Percentiles rank a stretch among this genome's conserved stretches.
These are phyloP conservation scores for Lepilemur septentrionalis DNA, from an alignment of 2,797 vertebrate genomes.

Conservation along the genomic window DNA sequence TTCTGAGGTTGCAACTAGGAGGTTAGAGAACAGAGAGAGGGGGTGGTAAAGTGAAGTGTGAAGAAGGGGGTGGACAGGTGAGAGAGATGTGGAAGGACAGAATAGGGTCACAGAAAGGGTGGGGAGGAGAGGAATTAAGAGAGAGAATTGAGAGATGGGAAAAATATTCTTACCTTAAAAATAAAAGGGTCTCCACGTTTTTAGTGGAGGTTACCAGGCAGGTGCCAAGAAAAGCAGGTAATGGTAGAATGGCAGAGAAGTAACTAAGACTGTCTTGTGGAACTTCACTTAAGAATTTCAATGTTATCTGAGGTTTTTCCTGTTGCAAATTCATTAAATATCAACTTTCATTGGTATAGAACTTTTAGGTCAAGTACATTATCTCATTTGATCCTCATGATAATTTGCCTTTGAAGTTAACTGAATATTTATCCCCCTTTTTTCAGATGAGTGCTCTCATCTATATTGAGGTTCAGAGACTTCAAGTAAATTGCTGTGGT, in stretches of 20 bases:
- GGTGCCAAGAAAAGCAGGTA: neutral
- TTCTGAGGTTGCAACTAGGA: constrained; percentile 72
- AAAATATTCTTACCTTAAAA: constrained; percentile 44
- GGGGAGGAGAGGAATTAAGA: constrained; percentile 49
- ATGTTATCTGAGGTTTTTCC: neutral
- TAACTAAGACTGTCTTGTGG: neutral
- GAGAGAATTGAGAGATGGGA: constrained; percentile 17
- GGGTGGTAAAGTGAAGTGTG: constrained; percentile 73
- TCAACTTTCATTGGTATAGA: neutral
- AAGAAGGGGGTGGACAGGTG: constrained; percentile 79
- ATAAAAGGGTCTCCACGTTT: constrained; percentile 30
- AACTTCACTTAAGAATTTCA: constrained; percentile 17
- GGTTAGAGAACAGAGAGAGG: constrained; percentile 73
- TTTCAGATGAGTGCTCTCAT: neutral
- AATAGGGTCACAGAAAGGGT: constrained; percentile 75
- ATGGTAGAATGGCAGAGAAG: neutral
- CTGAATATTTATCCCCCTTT: neutral
- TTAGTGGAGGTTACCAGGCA: constrained; percentile 11
- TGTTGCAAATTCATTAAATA: neutral
- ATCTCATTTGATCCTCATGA: neutral
- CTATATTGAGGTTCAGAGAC: constrained; percentile 30
- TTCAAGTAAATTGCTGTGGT: neutral
- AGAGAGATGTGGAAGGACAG: constrained; percentile 74
- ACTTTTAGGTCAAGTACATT: neutral
- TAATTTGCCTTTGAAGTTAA: neutral